A percentile compares a stretch with the other conserved stretches of the same genome.
Evolutionary conservation across 1,140 invertebrate genomes (phyloP).

Genomic region (Brachionus manjavacas): DNA sequence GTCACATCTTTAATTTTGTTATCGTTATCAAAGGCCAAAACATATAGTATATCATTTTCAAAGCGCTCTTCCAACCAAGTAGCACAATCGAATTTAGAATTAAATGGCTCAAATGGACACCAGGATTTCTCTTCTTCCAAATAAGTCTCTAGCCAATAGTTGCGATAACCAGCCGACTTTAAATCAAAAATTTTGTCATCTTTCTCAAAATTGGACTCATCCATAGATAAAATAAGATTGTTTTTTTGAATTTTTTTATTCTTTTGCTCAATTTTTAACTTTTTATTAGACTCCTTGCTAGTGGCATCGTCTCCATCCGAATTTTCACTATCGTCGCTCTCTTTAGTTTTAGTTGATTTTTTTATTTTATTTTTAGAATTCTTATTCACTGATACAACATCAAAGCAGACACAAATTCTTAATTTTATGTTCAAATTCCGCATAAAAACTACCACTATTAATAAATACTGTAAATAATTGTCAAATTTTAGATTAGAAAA

Average conservation of each 20-base stretch:
- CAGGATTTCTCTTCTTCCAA: constrained; percentile 18
- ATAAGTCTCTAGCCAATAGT: constrained; percentile 41
- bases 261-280: neutral
- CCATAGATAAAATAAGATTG: neutral
- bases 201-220: neutral
- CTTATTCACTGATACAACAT: neutral
- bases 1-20: constrained; percentile 36
- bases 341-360: neutral
- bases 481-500: neutral
- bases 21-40: constrained; percentile 38
- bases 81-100: neutral
- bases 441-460: neutral
- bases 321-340: neutral
- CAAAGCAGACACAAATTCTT: constrained; percentile 24
- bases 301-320: neutral
- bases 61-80: neutral
- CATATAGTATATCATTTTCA: neutral
- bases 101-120: neutral
- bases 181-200: neutral
- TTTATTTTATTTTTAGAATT: neutral
- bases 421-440: neutral
- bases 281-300: neutral
- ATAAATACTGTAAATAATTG: constrained; percentile 32
- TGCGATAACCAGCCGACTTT: neutral
- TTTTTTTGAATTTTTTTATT: neutral